Evolutionary conservation across 2,113 vertebrate genomes (phyloP).

Genomic region (Camelus bactrianus): DNA sequence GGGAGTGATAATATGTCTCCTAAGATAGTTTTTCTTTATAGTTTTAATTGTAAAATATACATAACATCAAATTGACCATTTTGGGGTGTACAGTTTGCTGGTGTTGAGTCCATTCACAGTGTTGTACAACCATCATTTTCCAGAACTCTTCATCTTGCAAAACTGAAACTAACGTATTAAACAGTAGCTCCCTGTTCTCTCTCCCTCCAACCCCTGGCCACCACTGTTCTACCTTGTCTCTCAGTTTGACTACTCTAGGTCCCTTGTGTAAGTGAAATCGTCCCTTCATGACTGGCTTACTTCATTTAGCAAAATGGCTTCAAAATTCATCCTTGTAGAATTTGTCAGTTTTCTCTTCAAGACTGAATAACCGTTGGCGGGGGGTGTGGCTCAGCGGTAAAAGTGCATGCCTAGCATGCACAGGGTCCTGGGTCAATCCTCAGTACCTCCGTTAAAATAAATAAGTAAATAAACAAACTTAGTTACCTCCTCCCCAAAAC

Average conservation of each 20-base stretch:
- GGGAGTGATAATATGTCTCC: accelerated
- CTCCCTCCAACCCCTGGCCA: no score
- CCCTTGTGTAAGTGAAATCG: accelerated
- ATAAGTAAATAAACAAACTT: no score
- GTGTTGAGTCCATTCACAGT: accelerated
- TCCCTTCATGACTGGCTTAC: neutral
- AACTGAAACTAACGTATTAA: neutral
- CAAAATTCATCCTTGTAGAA: accelerated
- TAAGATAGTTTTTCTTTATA: no score
- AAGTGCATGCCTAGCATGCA: no score
- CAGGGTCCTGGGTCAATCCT: no score
- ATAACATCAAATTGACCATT: accelerated
- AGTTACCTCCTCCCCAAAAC: no score
- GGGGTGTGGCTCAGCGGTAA: no score
- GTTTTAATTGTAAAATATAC: neutral
- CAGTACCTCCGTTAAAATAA: no score
- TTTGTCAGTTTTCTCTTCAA: neutral
- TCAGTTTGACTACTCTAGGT: accelerated
- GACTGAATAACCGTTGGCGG: neutral
- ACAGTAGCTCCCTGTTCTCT: accelerated
- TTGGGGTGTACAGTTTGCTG: accelerated
- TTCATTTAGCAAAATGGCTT: accelerated
- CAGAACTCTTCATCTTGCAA: neutral
- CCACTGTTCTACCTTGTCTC: accelerated
- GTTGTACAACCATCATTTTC: neutral